Evolutionary conservation across 1,140 invertebrate species (phyloP).

Genomic region (Drosophila serrata): DNA sequence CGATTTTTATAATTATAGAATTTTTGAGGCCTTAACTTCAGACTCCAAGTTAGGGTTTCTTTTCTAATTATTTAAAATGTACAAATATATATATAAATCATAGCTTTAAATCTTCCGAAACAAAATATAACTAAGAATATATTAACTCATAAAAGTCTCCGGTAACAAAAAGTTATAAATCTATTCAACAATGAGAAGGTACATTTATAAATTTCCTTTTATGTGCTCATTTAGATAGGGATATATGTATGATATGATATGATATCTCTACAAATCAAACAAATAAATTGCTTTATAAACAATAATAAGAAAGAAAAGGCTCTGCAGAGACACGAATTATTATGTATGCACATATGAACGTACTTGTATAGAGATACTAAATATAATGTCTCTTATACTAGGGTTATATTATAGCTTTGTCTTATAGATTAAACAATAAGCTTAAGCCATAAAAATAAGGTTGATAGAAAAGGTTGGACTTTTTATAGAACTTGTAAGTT

Average conservation of each 20-base stretch:
- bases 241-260: neutral
- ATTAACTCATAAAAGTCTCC: neutral
- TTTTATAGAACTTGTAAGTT: neutral
- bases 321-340: slow-evolving; percentile 16
- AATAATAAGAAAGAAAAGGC: slow-evolving; percentile 3
- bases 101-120: neutral
- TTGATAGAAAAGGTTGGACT: neutral
- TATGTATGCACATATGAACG: neutral
- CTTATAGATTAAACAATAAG: neutral
- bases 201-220: neutral
- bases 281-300: slow-evolving; percentile 4
- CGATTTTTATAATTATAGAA: neutral
- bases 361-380: neutral
- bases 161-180: neutral
- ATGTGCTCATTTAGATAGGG: slow-evolving; percentile 1
- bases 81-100: neutral
- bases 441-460: neutral
- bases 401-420: slow-evolving; percentile 1
- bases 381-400: neutral
- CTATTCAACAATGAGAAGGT: neutral
- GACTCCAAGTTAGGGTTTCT: too few relatives aligned
- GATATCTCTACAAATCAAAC: slow-evolving; percentile 1
- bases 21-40: neutral
- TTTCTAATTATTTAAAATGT: neutral
- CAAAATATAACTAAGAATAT: neutral